Conservation (phyloP, 2,888 invertebrate genomes). For the Diloba caeruleocephala region DNA sequence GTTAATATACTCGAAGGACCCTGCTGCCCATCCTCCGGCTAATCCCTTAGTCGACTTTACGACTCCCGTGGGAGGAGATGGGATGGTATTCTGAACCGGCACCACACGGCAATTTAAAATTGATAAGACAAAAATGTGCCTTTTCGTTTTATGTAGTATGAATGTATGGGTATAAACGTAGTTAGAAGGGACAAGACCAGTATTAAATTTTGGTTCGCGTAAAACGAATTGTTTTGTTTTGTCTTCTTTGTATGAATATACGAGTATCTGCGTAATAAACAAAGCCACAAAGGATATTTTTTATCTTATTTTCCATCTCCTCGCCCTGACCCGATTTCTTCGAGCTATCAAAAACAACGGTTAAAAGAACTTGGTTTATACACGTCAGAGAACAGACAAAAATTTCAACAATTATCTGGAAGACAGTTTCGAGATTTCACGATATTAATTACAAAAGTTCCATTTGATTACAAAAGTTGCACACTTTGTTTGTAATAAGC, state of each 20-base stretch:
- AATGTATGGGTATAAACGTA: slow-evolving; percentile 24
- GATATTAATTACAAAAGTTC: slow-evolving; percentile 57
- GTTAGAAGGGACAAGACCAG: slow-evolving; percentile 24
- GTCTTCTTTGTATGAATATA: slow-evolving; percentile 45
- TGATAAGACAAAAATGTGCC: slow-evolving; percentile 32
- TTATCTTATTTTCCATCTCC: slow-evolving; percentile 17
- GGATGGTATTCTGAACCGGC: too few species aligned
- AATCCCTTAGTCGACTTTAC: too few species aligned
- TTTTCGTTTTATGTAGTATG: slow-evolving; percentile 26
- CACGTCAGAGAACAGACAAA: slow-evolving; percentile 26
- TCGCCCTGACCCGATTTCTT: slow-evolving; percentile 28
- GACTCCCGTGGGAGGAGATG: too few species aligned
- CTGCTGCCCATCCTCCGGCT: too few species aligned
- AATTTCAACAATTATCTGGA: slow-evolving; percentile 36
- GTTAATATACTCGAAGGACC: too few species aligned
- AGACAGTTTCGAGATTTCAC: slow-evolving; percentile 36
- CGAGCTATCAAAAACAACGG: slow-evolving; percentile 23
- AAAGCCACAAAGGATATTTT: slow-evolving; percentile 34
- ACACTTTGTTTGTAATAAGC: slow-evolving; percentile 43
- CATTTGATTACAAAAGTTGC: slow-evolving; percentile 53
- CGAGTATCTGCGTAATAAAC: slow-evolving; percentile 47
- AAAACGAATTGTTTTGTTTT: slow-evolving; percentile 52
- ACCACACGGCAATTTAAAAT: too few species aligned
- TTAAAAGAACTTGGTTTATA: slow-evolving; percentile 22
- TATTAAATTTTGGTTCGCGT: slow-evolving; percentile 53